Evolutionary conservation across 2,888 invertebrate species (phyloP), one percentile per base, ranked within the genome.

Genomic region (Callosobruchus maculatus): DNA sequence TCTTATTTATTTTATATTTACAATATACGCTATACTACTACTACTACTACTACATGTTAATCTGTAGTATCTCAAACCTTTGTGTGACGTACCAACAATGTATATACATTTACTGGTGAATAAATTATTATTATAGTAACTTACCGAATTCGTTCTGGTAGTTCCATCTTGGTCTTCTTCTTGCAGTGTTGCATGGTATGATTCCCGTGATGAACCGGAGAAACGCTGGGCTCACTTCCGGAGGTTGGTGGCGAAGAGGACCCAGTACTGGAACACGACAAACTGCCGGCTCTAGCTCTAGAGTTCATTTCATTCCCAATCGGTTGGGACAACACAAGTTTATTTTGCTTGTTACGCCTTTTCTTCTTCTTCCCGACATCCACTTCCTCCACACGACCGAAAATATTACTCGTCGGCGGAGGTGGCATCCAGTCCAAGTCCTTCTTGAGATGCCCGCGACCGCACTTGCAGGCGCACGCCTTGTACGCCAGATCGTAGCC

Each of bases 401-500:
- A 88, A 68, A 87, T 86, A 75, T 85, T 87, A 78, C 88, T 88
- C 0, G 88, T 89, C 71, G 91, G 89, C 18, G 90, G 89, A 67
- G 94, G 93, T 73, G 95, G 92, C 84, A 93, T 90, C 95, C 97
- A 98, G 86, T 98, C 96, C 72, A 97, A 89, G 88, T 98, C 98
- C 87, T 98, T 98, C 84, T 97, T 94, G 81, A 98, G 88, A 84
- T 97, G 97, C 5, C 98, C 98, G 31, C 96, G 91, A 2, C 95
- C 95, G 88, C 98, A 98, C 78, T 94, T 94, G 88, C 98, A 98
- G 68, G 94, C 95, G 89, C 98, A 98, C 7, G 96, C 97, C 84
- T 97, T 97, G 88, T 94, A 97, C 7, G 97, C 97, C 86, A 98
- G 88, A 88, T 98, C 98, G 89, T 98, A 98, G 73, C 98, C 98